phyloP scores from a whole-genome alignment of 2,888 invertebrate genomes.

The Lathronympha strigana region DNA sequence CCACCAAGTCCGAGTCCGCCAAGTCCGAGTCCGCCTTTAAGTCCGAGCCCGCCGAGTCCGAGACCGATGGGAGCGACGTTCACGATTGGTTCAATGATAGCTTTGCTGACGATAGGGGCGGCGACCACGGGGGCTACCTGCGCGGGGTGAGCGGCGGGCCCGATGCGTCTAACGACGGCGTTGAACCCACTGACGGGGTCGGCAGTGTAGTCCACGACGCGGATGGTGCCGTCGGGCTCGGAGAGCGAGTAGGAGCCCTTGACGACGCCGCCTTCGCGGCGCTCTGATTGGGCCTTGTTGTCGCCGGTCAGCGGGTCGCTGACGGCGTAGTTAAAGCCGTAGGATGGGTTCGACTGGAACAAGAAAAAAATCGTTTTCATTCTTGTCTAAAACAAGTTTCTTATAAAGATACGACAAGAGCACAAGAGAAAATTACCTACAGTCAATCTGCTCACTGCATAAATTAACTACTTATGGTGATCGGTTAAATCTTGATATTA shows the following conservation, averaged over 20 bases:
- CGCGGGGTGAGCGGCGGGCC: conserved; percentile 69
- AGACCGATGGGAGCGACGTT: conserved; percentile 48
- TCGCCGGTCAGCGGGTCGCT: conserved; percentile 78
- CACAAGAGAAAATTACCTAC: too few relatives aligned
- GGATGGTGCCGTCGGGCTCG: conserved; percentile 75
- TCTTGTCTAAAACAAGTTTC: too few relatives aligned
- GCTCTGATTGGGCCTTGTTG: conserved; percentile 74
- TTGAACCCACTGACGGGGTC: conserved; percentile 74
- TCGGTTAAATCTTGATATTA: too few relatives aligned
- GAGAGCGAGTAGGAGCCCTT: conserved; percentile 76
- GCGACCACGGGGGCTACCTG: conserved; percentile 46
- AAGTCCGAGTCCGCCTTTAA: conserved; percentile 37
- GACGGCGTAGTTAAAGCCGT: conserved; percentile 79
- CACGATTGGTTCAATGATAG: conserved; percentile 42
- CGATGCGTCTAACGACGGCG: conserved; percentile 75
- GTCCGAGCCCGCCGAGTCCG: conserved; percentile 43
- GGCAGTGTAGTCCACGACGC: conserved; percentile 75
- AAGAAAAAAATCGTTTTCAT: background rate
- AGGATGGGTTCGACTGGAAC: conserved; percentile 70
- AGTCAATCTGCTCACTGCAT: too few relatives aligned
- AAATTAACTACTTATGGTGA: too few relatives aligned
- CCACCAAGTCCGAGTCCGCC: conserved; percentile 39
- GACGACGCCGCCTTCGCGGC: conserved; percentile 74
- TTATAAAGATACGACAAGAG: too few relatives aligned
- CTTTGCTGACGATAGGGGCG: conserved; percentile 40